Evolutionary conservation across 2,797 vertebrate genomes (phyloP).

Genomic region (Schizothorax lantsangensis): DNA sequence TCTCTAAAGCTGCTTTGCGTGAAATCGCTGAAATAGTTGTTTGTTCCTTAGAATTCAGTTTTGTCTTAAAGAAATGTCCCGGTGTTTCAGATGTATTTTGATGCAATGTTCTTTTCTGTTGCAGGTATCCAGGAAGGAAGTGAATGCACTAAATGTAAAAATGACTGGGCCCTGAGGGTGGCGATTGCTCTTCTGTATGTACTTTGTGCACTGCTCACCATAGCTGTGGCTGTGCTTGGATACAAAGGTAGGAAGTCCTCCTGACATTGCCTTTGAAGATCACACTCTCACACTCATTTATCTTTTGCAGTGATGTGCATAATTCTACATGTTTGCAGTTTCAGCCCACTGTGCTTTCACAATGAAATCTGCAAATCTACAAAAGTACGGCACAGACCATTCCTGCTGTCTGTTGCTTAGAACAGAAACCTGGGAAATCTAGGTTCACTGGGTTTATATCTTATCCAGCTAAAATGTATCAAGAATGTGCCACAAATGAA

Average conservation of each 20-base stretch:
- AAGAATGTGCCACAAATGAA: conserved; percentile 30
- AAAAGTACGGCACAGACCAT: conserved; percentile 22
- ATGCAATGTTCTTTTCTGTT: conserved; percentile 64
- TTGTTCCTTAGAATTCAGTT: conserved; percentile 8
- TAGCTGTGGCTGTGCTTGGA: conserved; percentile 95
- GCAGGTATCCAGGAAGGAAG: conserved; percentile 97
- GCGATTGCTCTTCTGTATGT: conserved; percentile 93
- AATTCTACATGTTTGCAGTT: background rate
- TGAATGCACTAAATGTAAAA: conserved; percentile 98
- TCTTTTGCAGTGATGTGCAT: background rate
- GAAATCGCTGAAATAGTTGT: conserved; percentile 21
- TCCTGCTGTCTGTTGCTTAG: conserved; percentile 30
- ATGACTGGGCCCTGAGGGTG: conserved; percentile 94
- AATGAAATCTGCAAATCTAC: background rate
- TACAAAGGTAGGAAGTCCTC: conserved; percentile 88
- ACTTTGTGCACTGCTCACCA: conserved; percentile 92
- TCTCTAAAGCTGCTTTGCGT: conserved; percentile 20
- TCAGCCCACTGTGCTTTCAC: background rate
- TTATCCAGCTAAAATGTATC: conserved; percentile 55
- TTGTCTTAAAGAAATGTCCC: conserved; percentile 3
- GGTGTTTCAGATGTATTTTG: conserved; percentile 2
- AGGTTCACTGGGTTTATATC: conserved; percentile 42
- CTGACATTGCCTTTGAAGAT: background rate
- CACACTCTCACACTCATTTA: background rate
- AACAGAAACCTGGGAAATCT: conserved; percentile 32